Evolutionary conservation across 1,140 invertebrate genomes (phyloP), one percentile per base, ranked within the genome.

Genomic region (Papilio polyxenes): DNA sequence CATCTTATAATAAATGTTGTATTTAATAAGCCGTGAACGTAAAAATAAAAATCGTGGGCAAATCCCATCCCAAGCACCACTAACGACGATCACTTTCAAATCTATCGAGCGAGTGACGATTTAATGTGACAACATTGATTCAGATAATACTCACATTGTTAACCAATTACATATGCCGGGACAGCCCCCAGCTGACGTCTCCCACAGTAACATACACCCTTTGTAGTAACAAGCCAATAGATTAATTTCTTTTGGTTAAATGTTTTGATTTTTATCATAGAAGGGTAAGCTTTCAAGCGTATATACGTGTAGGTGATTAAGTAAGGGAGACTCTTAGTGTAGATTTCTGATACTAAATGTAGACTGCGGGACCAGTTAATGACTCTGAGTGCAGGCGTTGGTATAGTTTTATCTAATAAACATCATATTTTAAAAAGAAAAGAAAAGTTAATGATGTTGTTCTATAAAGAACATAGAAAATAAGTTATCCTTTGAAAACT

Each of bases 71-170:
- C 53, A 84, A 84, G 59, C 82, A 76, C 78, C 82, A 51, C 82
- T 81, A 83, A 75, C 77, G 82, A 83, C 77, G 83, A 82, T 88
- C 81, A 83, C 83, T 89, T 85, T 87, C 83, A 78, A 85, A 65
- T 87, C 85, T 85, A 91, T 90, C 87, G 86, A 89, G 86, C 87
- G 88, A 84, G 85, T 89, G 89, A 90, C 88, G 84, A 89, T 89
- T 85, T 83, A 88, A 89, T 88, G 85, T 90, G 91, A 92, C 91
- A 92, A 89, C 87, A 81, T 87, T 88, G 85, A 83, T 81, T 83
- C 84, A 86, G 87, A 89, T 89, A 87, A 90, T 84, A 86, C 83
- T 62, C 78, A 84, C 56, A 87, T 88, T 89, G 85, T 89, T 82
- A 82, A 51, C 82, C 89, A 88, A 91, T 90, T 90, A 89, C 87